Percentiles rank a stretch among this genome's conserved stretches.
phyloP scores from a whole-genome alignment of 2,888 invertebrate species.

The Lapara coniferarum region DNA sequence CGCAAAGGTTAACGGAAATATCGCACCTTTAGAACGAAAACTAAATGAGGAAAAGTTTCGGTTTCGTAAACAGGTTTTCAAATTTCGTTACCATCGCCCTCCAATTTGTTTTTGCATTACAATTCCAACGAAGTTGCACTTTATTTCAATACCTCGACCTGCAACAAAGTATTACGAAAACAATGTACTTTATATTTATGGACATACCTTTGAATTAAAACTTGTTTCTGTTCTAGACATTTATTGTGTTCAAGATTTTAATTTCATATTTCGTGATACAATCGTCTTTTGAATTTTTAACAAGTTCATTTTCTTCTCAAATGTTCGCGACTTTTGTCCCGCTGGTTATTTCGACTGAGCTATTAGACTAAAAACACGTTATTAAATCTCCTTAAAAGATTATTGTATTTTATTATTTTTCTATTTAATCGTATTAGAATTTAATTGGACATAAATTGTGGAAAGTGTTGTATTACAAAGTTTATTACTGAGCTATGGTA shows the following conservation, averaged over 20 bases:
- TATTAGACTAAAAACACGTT: too few species aligned
- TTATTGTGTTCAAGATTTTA: constrained; percentile 9
- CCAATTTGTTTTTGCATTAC: constrained; percentile 20
- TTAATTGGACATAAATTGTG: too few species aligned
- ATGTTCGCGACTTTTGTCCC: too few species aligned
- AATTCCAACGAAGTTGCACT: constrained; percentile 21
- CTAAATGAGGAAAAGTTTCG: constrained; percentile 10
- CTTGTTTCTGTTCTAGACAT: constrained; percentile 1
- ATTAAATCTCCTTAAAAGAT: too few species aligned
- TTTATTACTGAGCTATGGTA: too few species aligned
- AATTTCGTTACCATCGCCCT: constrained; percentile 13
- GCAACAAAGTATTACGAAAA: constrained; percentile 12
- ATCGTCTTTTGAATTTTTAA: neutral
- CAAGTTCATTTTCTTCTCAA: neutral
- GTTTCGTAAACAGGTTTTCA: constrained; percentile 14
- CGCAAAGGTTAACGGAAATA: too few species aligned
- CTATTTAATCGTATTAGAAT: too few species aligned
- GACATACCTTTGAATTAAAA: constrained; percentile 13
- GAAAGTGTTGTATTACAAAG: too few species aligned
- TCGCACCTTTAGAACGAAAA: neutral
- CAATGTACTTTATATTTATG: constrained; percentile 8
- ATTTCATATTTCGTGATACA: constrained; percentile 4
- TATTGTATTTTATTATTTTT: too few species aligned
- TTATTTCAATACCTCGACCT: constrained; percentile 23
- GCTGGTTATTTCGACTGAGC: too few species aligned